A percentile compares a stretch with the other conserved stretches of the same genome.
Evolutionary conservation across 2,888 invertebrate genomes (phyloP).

Genomic region (Acleris literana): DNA sequence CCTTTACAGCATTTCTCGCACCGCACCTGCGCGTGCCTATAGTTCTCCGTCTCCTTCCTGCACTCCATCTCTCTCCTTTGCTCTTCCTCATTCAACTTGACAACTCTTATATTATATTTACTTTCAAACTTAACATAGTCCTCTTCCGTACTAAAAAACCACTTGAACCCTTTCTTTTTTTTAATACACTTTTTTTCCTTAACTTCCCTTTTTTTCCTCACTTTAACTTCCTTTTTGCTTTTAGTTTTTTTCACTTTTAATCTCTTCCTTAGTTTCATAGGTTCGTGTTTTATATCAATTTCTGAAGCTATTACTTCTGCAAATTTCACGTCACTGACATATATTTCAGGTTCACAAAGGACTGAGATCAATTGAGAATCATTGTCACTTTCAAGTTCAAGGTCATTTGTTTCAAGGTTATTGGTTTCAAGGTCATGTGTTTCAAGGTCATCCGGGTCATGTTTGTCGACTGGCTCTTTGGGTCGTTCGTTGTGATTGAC

Average conservation of each 20-base stretch:
- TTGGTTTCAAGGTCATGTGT: background rate
- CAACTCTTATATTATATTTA: conserved; percentile 37
- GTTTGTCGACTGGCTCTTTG: too few species aligned
- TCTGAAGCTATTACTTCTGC: conserved; percentile 21
- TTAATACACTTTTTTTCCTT: background rate
- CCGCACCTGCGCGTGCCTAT: conserved; percentile 28
- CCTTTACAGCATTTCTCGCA: conserved; percentile 35
- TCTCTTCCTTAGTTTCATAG: conserved; percentile 17
- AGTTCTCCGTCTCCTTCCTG: conserved; percentile 29
- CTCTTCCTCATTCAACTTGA: conserved; percentile 36
- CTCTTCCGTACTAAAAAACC: conserved; percentile 37
- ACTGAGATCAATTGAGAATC: conserved; percentile 17
- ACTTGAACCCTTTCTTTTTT: conserved; percentile 32
- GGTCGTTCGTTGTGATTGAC: conserved; percentile 22
- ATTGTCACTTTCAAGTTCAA: conserved; percentile 24
- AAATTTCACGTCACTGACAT: conserved; percentile 27
- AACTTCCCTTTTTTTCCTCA: conserved; percentile 11
- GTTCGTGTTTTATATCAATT: conserved; percentile 30
- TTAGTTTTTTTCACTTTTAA: conserved; percentile 4
- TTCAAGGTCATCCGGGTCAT: background rate
- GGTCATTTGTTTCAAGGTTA: conserved; percentile 10
- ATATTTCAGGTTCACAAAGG: conserved; percentile 33
- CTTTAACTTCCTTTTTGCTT: conserved; percentile 16
- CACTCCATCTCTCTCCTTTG: conserved; percentile 38
- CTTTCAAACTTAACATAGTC: conserved; percentile 38